These are phyloP conservation scores for Bradypodion pumilum DNA, from an alignment of 2,797 vertebrate genomes.

Conservation along the genomic window DNA sequence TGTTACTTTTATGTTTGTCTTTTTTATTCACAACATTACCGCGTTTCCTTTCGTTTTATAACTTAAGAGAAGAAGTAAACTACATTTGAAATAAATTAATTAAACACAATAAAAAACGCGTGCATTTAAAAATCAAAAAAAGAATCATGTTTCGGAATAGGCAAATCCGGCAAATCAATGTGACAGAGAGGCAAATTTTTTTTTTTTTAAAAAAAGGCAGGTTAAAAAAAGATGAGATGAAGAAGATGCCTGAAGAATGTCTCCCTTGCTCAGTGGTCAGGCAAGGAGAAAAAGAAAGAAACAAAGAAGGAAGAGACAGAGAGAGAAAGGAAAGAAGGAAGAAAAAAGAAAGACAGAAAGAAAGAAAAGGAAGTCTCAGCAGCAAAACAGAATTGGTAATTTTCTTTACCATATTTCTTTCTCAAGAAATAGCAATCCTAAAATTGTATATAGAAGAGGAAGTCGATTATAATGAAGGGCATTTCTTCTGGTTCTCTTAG, in stretches of 20 bases:
- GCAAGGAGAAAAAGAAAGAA: not conserved
- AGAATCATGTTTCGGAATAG: slow-evolving; percentile 68
- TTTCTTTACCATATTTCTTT: slow-evolving; percentile 63
- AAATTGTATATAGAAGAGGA: not conserved
- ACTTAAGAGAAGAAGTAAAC: slow-evolving; percentile 81
- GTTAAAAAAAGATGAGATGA: not conserved
- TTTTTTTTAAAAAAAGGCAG: no score
- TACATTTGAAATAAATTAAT: slow-evolving; percentile 90
- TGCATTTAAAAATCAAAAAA: slow-evolving; percentile 48
- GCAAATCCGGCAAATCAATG: slow-evolving; percentile 39
- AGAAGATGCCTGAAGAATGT: slow-evolving; percentile 21
- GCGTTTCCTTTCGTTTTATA: slow-evolving; percentile 72
- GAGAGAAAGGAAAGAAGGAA: not conserved
- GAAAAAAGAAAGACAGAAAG: slow-evolving; percentile 26
- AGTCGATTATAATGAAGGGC: slow-evolving; percentile 11
- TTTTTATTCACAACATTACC: slow-evolving; percentile 78
- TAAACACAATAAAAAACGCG: slow-evolving; percentile 67
- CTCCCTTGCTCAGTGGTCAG: slow-evolving; percentile 48
- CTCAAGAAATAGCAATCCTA: slow-evolving; percentile 12
- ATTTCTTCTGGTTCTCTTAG: slow-evolving; percentile 7
- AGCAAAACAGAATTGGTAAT: slow-evolving; percentile 46
- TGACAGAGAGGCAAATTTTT: slow-evolving; percentile 69
- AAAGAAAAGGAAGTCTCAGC: slow-evolving; percentile 25
- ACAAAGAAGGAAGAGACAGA: not conserved
- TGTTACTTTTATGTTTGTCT: slow-evolving; percentile 54